Evolutionary conservation across 2,797 vertebrate genomes (phyloP).

Genomic region (Vespertilio murinus): DNA sequence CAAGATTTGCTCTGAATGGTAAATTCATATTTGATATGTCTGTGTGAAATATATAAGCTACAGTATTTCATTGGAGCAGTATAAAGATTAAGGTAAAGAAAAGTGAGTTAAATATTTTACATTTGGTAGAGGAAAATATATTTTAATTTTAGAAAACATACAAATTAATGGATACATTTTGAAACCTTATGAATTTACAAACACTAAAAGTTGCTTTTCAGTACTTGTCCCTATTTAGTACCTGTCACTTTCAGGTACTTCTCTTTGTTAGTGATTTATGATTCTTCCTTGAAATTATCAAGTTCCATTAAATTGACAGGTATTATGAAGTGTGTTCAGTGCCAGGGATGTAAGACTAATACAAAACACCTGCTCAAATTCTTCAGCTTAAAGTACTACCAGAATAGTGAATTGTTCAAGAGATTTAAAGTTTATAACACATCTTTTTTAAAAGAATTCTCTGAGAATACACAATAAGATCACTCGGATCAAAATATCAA

Average conservation of each 20-base stretch:
- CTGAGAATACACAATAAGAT: constrained; percentile 63
- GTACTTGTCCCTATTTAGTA: background rate
- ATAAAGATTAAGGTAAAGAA: constrained; percentile 5
- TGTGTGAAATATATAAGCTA: constrained; percentile 6
- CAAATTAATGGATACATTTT: background rate
- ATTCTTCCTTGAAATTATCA: constrained; percentile 23
- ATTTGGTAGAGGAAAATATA: background rate
- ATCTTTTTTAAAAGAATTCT: constrained; percentile 52
- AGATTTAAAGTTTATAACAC: constrained; percentile 62
- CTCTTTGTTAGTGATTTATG: background rate
- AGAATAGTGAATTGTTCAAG: background rate
- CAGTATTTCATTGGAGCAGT: background rate
- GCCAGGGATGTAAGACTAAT: constrained; percentile 33
- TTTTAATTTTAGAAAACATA: constrained; percentile 51
- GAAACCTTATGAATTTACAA: background rate
- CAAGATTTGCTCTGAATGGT: background rate
- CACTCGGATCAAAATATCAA: background rate
- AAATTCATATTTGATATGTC: constrained; percentile 30
- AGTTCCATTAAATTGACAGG: background rate
- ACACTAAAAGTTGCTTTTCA: constrained; percentile 36
- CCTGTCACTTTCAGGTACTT: background rate
- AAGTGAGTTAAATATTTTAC: background rate
- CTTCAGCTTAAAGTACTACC: constrained; percentile 20
- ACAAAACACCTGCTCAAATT: constrained; percentile 56
- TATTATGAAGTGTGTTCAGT: background rate